These are phyloP conservation scores for Erpetoichthys calabaricus DNA, from an alignment of 2,797 vertebrate species.

Conservation along the genomic window DNA sequence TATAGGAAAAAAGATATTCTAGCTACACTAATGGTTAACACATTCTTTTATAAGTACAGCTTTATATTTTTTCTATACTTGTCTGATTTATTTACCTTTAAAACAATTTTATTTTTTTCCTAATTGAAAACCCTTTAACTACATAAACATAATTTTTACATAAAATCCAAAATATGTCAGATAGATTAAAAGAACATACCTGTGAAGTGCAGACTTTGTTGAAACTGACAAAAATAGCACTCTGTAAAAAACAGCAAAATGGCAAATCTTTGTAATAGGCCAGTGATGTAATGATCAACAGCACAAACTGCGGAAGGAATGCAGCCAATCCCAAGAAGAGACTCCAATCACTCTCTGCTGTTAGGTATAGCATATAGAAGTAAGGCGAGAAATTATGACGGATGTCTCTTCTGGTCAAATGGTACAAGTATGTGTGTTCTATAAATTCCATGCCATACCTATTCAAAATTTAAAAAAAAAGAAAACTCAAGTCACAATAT, in stretches of 20 bases:
- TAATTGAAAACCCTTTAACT: too few species aligned
- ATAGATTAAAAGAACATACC: slow-evolving; percentile 28
- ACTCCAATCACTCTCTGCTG: slow-evolving; percentile 64
- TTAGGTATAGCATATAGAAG: slow-evolving; percentile 91
- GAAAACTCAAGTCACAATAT: too few species aligned
- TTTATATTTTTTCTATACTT: too few species aligned
- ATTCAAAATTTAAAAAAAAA: neutral
- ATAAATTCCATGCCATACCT: slow-evolving; percentile 83
- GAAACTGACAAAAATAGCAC: slow-evolving; percentile 78
- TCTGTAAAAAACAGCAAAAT: slow-evolving; percentile 84
- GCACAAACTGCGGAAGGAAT: slow-evolving; percentile 68
- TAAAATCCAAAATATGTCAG: too few species aligned
- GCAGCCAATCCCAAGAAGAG: slow-evolving; percentile 58
- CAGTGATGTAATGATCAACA: slow-evolving; percentile 58
- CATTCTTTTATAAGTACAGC: too few species aligned
- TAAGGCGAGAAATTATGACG: slow-evolving; percentile 94
- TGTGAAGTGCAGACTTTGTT: slow-evolving; percentile 98
- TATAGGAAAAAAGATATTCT: too few species aligned
- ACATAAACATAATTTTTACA: too few species aligned
- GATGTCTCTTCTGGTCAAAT: slow-evolving; percentile 75
- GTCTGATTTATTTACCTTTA: too few species aligned
- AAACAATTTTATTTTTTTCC: too few species aligned
- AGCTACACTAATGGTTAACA: too few species aligned
- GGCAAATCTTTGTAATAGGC: slow-evolving; percentile 63
- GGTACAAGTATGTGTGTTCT: slow-evolving; percentile 82